Evolutionary conservation across 2,888 invertebrate species (phyloP), one percentile per base, ranked within the genome.

Genomic region (Tinea semifulvella): DNA sequence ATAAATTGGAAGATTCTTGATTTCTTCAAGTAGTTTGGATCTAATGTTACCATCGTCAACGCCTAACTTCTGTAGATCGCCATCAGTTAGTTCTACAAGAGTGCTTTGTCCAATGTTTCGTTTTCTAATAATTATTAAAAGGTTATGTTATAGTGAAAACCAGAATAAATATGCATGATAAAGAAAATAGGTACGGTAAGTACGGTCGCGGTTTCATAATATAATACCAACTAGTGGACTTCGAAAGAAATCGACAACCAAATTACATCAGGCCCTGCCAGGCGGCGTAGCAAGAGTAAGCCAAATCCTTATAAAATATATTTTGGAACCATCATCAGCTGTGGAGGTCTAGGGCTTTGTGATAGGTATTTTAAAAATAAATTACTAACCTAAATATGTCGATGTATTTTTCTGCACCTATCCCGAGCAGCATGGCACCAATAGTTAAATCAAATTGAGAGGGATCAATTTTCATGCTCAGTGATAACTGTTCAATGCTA

Each of bases 101-200:
- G 75, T 75, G 44, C 62, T 63, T 53, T 79, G 76, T 2, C 77
- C 75, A 54, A 81, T 76, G 49, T 79, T 71, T 28, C 65, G 57
- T 54, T 68, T 67, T 50, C 80, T 81, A 20, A 18, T 35, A 43
- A 39, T 18, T 20, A 16, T 7, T 8, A 26, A 36, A 11, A 3
- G n/a, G n/a, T n/a, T 22, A 22, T 7, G 22, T 22, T 22, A 22
- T 22, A 22, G 6, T 22, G 18, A 25, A 47, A 40, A 38, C 13
- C 10, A 11, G 13, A 20, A 22, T 19, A 17, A 27, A 26, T 8
- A 44, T 42, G 19, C 16, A 26, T 8, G n/a, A n/a, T n/a, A n/a
- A n/a, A n/a, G n/a, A n/a, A n/a, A n/a, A n/a, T n/a, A n/a, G n/a
- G n/a, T n/a, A n/a, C n/a, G n/a, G n/a, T n/a, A n/a, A n/a, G n/a